A percentile compares a stretch with the other conserved stretches of the same genome.
phyloP scores from a whole-genome alignment of 2,113 vertebrate genomes.

The Anhinga anhinga region DNA sequence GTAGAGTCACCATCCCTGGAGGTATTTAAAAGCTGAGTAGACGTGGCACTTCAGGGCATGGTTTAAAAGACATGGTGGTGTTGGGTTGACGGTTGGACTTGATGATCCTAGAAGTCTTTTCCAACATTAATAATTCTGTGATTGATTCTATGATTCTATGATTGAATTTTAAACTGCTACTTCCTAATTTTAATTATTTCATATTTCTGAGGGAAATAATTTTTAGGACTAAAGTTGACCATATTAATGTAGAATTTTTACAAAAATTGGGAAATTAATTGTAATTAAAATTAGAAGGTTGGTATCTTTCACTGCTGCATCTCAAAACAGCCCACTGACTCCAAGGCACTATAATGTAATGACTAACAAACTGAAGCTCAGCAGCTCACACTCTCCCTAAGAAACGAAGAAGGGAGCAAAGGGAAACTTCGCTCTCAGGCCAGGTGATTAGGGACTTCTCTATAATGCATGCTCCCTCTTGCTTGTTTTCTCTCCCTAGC shows the following conservation, averaged over 20 bases:
- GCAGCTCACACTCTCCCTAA: background rate
- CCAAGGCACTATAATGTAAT: background rate
- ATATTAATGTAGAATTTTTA: background rate
- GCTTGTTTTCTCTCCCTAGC: background rate
- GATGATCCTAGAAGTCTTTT: no score
- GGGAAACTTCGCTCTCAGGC: background rate
- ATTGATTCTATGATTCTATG: no score
- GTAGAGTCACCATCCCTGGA: no score
- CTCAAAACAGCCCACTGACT: background rate
- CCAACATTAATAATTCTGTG: no score
- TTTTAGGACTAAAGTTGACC: background rate
- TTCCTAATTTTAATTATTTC: background rate
- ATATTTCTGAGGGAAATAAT: background rate
- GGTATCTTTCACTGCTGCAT: background rate
- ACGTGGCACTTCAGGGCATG: no score
- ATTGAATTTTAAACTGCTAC: background rate
- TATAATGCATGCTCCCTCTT: background rate
- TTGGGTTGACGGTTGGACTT: no score
- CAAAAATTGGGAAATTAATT: background rate
- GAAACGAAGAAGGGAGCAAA: background rate
- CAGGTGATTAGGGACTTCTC: background rate
- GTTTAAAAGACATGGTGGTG: no score
- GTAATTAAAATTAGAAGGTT: background rate
- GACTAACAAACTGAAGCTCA: background rate
- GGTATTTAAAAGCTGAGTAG: no score